Conservation (phyloP, 2,113 vertebrate species). For the Actinemys pallida region DNA sequence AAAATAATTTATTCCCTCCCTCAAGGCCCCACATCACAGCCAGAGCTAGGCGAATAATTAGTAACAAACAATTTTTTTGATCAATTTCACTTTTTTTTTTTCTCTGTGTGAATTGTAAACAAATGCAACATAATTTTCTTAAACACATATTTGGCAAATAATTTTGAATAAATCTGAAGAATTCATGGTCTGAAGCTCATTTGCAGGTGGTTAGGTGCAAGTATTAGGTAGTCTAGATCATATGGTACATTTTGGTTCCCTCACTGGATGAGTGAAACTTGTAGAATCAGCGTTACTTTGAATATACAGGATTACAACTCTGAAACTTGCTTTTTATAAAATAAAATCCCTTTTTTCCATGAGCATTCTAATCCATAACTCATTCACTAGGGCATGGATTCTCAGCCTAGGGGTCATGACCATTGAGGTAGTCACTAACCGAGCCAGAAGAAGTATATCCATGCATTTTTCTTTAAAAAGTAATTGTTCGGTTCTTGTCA, state of each 20-base stretch:
- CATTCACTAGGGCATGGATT: neutral
- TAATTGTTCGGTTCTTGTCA: slow-evolving; percentile 6
- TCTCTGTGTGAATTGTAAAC: slow-evolving; percentile 40
- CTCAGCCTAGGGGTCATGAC: neutral
- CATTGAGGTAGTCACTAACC: neutral
- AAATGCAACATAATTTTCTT: slow-evolving; percentile 15
- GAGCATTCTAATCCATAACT: neutral
- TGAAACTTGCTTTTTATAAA: neutral
- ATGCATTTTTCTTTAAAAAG: neutral
- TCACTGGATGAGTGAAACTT: neutral
- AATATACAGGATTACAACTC: neutral
- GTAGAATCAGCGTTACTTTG: neutral
- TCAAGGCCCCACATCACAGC: slow-evolving; percentile 71
- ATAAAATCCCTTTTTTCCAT: neutral
- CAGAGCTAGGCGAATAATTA: slow-evolving; percentile 72
- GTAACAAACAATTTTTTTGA: slow-evolving; percentile 73
- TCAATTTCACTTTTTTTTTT: slow-evolving; percentile 45
- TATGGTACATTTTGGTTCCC: neutral
- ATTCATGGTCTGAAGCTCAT: slow-evolving; percentile 26
- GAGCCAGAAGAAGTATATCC: neutral
- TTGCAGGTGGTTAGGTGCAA: neutral
- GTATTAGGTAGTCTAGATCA: neutral
- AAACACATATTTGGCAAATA: slow-evolving; percentile 41
- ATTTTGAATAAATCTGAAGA: neutral
- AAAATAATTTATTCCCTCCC: slow-evolving; percentile 73